These are phyloP conservation scores for Arizona elegans DNA, from an alignment of 2,113 vertebrate genomes.

Conservation along the genomic window DNA sequence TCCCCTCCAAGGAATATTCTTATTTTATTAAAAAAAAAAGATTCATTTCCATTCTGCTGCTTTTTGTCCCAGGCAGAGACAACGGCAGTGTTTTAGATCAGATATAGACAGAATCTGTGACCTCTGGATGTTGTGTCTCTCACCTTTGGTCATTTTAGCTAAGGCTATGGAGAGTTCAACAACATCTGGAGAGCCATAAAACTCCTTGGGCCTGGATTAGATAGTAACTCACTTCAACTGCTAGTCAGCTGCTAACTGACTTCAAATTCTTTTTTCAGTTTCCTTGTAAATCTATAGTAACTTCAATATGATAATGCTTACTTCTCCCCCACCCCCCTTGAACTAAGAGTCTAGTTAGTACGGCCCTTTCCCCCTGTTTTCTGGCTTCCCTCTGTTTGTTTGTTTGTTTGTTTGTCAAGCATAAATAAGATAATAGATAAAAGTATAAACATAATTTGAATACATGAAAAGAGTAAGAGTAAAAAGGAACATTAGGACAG, in stretches of 20 bases:
- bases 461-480: too few relatives aligned
- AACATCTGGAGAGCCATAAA: neutral
- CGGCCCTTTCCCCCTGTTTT: neutral
- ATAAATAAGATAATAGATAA: too few relatives aligned
- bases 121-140: neutral
- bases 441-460: too few relatives aligned
- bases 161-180: neutral
- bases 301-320: neutral
- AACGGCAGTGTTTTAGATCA: neutral
- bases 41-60: neutral
- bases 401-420: too few relatives aligned
- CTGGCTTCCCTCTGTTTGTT: neutral
- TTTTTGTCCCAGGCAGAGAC: neutral
- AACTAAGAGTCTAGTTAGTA: neutral
- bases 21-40: conserved; percentile 9
- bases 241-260: neutral
- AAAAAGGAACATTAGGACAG: too few relatives aligned
- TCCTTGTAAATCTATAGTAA: neutral
- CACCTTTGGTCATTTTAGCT: neutral
- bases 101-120: neutral
- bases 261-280: neutral
- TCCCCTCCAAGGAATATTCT: conserved; percentile 11
- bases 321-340: too few relatives aligned
- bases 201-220: neutral
- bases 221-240: neutral